A percentile compares a stretch with the other conserved stretches of the same genome.
These are phyloP conservation scores for Syngnathus scovelli DNA, from an alignment of 2,113 vertebrate species.

Conservation along the genomic window DNA sequence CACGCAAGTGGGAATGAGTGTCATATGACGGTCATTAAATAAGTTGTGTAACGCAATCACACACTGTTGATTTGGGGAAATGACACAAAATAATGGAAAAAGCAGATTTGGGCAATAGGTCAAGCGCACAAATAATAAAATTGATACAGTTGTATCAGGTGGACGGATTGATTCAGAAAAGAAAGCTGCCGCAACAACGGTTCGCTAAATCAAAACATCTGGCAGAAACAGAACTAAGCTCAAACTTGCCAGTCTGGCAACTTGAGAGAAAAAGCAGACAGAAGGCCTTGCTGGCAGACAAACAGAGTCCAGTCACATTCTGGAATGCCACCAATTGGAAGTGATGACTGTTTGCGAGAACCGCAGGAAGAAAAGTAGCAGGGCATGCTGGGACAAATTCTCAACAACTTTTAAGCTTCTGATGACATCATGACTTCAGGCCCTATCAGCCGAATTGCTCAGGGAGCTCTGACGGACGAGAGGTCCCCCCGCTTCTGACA, in stretches of 20 bases:
- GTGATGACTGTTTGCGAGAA: slow-evolving; percentile 33
- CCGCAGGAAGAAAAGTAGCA: neutral
- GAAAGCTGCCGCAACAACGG: neutral
- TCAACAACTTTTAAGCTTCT: slow-evolving; percentile 13
- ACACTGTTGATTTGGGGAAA: slow-evolving; percentile 11
- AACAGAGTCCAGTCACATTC: slow-evolving; percentile 41
- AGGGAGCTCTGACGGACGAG: slow-evolving; percentile 13
- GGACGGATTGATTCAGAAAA: slow-evolving; percentile 8
- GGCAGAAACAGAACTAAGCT: slow-evolving; percentile 24
- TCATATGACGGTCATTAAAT: neutral
- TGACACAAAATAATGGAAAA: neutral
- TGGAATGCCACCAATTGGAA: slow-evolving; percentile 63
- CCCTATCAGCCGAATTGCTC: slow-evolving; percentile 2
- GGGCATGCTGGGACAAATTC: slow-evolving; percentile 53
- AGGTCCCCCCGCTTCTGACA: slow-evolving; percentile 4
- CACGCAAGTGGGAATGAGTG: neutral
- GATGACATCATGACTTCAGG: slow-evolving; percentile 13
- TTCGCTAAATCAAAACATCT: slow-evolving; percentile 9
- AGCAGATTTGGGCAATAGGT: neutral
- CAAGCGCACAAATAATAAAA: no score
- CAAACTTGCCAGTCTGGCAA: slow-evolving; percentile 41
- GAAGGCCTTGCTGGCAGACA: slow-evolving; percentile 45
- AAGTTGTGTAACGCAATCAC: slow-evolving; percentile 13
- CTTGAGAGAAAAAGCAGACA: slow-evolving; percentile 44
- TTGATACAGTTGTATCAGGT: neutral